Conservation (phyloP, 1,140 invertebrate species). For the Aporrectodea caliginosa region DNA sequence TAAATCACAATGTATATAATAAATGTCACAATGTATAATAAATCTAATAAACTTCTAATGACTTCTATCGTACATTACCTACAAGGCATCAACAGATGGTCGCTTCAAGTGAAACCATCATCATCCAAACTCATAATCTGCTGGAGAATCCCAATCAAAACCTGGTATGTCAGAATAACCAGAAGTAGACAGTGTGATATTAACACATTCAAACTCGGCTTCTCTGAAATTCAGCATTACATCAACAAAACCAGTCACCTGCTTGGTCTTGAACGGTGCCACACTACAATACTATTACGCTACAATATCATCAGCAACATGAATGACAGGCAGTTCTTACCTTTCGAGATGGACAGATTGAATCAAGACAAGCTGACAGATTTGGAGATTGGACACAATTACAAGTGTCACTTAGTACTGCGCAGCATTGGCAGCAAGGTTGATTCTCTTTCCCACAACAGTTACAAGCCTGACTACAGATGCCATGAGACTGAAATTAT, state of each 20-base stretch:
- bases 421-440: neutral
- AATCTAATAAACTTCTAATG: too few species aligned
- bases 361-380: neutral
- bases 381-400: neutral
- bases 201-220: neutral
- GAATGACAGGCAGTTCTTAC: neutral
- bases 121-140: too few species aligned
- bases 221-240: neutral
- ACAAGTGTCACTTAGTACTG: neutral
- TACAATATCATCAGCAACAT: neutral
- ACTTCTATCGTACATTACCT: too few species aligned
- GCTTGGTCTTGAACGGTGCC: neutral
- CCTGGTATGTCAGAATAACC: neutral
- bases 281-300: neutral
- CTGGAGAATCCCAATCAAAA: too few species aligned
- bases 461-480: neutral
- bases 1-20: too few species aligned
- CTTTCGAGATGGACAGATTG: neutral
- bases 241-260: too few species aligned
- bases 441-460: neutral
- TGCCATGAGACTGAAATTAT: neutral
- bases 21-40: too few species aligned
- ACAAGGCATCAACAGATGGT: too few species aligned
- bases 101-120: too few species aligned
- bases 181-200: neutral